These are phyloP conservation scores for Drepana arcuata DNA, from an alignment of 1,140 invertebrate species.

Conservation along the genomic window DNA sequence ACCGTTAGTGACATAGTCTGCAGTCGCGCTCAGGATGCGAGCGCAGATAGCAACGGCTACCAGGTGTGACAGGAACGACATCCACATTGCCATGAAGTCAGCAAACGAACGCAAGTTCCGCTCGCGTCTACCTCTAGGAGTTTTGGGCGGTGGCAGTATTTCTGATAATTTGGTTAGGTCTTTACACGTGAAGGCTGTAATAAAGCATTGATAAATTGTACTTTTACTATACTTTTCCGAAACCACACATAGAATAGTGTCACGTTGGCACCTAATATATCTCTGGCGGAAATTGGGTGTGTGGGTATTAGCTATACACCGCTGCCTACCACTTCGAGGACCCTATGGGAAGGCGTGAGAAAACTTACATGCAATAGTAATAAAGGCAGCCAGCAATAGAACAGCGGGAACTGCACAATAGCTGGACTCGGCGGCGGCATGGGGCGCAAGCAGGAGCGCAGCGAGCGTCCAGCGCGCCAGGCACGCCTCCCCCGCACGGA, in stretches of 20 bases:
- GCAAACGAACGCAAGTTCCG: conserved; percentile 52
- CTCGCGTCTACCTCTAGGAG: conserved; percentile 48
- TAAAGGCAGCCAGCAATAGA: conserved; percentile 32
- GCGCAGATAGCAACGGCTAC: conserved; percentile 76
- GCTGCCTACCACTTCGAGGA: too few species aligned
- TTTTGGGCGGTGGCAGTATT: conserved; percentile 49
- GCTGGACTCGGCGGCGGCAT: conserved; percentile 54
- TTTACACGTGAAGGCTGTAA: conserved; percentile 47
- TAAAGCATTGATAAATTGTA: conserved; percentile 7
- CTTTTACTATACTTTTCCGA: too few species aligned
- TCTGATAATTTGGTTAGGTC: conserved; percentile 51
- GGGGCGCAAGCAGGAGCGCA: conserved; percentile 45
- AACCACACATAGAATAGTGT: too few species aligned
- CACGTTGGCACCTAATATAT: too few species aligned
- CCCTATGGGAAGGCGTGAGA: too few species aligned
- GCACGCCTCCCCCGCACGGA: conserved; percentile 49
- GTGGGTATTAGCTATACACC: too few species aligned
- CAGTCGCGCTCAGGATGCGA: conserved; percentile 75
- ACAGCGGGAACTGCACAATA: conserved; percentile 54
- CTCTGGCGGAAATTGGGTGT: too few species aligned
- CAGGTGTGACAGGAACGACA: conserved; percentile 74
- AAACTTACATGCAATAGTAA: conserved; percentile 46
- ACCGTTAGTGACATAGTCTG: conserved; percentile 77
- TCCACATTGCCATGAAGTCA: conserved; percentile 75
- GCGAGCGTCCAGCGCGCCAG: conserved; percentile 56